Evolutionary conservation across 2,888 invertebrate genomes (phyloP), one percentile per base, ranked within the genome.

Genomic region (Orthosia incerta): DNA sequence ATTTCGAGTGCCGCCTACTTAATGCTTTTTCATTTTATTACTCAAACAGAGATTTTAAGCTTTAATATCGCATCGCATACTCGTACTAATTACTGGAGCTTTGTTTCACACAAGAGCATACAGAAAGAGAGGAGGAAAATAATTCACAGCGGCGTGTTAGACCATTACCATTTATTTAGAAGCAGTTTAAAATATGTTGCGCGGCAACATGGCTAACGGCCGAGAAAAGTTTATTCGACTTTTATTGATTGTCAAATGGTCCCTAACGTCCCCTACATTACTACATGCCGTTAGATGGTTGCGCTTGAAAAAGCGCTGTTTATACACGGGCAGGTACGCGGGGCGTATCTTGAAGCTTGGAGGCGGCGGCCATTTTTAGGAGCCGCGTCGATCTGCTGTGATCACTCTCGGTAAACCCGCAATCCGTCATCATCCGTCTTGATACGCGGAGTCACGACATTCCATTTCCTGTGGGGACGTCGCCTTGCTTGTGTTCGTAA

Each of bases 201-300:
- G 31, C 20, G 46, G 16, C 23, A 26, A 55, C 75, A 56, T 56
- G 12, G 56, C 23, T 61, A 75, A 71, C 26, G 70, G 53, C 57
- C 46, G 50, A 61, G 64, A 71, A 66, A 71, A 64, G 50, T 50
- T 75, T 59, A 62, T 55, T 51, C 16, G 74, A 64, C 73, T 67
- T 68, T 75, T 76, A 66, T 79, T 75, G 45, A 83, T 79, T 70
- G 74, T 72, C 61, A 62, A 76, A 62, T 59, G 65, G 55, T 50
- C 31, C 63, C 60, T 80, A 83, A 72, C 80, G 61, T n/a, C n/a
- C n/a, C n/a, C n/a, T n/a, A n/a, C n/a, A n/a, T n/a, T n/a, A n/a
- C n/a, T 79, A 50, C 4, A 51, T 18, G 55, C 64, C 76, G 64
- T 72, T 72, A 70, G 60, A 66, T 12, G 57, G 60, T 12, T 46